phyloP scores from a whole-genome alignment of 2,797 vertebrate species.

The Lacerta agilis region DNA sequence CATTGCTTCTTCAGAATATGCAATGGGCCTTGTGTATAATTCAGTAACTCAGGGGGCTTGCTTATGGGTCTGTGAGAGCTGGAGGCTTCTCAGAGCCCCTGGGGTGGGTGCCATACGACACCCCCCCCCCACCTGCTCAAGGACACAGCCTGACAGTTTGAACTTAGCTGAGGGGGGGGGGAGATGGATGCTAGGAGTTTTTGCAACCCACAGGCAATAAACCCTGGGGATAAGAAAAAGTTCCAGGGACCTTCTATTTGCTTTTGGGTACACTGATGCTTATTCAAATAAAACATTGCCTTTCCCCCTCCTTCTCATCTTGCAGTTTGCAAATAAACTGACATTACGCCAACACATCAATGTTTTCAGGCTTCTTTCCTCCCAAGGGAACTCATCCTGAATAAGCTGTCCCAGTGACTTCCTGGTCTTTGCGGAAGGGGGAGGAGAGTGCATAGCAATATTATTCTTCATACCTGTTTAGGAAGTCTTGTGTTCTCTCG shows the following conservation, averaged over 20 bases:
- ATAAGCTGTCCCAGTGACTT: not conserved
- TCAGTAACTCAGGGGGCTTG: not conserved
- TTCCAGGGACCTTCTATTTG: too few species aligned
- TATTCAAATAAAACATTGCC: not conserved
- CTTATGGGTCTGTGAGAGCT: not conserved
- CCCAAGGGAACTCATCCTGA: too few species aligned
- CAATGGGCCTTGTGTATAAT: not conserved
- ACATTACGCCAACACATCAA: not conserved
- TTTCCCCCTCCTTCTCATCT: not conserved
- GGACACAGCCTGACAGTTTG: not conserved
- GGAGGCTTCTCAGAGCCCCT: not conserved
- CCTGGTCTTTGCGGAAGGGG: too few species aligned
- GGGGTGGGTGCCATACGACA: not conserved
- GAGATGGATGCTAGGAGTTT: too few species aligned
- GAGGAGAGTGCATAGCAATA: not conserved
- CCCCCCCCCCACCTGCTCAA: not conserved
- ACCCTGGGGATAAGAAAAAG: too few species aligned
- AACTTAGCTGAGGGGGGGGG: too few species aligned
- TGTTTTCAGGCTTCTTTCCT: not conserved
- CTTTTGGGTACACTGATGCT: not conserved
- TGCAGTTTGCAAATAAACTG: not conserved
- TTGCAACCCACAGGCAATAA: not conserved
- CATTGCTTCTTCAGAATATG: not conserved
- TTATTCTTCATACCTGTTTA: not conserved
- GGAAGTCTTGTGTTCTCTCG: not conserved